These are phyloP conservation scores for Tetragonula clypearis DNA, from an alignment of 1,140 invertebrate genomes.

Conservation along the genomic window DNA sequence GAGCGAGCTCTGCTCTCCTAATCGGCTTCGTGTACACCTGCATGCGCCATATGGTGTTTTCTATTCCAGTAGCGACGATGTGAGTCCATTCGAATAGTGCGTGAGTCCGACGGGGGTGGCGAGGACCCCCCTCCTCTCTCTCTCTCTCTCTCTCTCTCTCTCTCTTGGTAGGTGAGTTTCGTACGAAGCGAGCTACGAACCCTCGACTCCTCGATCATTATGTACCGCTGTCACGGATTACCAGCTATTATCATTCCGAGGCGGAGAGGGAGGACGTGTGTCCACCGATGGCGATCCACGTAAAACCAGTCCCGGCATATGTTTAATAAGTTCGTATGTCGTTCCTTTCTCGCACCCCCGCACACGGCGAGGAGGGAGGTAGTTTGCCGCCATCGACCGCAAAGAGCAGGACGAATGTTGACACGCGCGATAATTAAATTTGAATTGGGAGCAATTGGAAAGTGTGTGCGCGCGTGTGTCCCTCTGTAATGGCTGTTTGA, in stretches of 20 bases:
- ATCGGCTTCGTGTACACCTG: conserved; percentile 80
- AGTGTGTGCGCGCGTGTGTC: conserved; percentile 10
- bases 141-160: no score
- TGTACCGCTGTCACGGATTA: conserved; percentile 74
- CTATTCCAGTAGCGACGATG: conserved; percentile 66
- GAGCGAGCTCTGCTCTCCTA: conserved; percentile 72
- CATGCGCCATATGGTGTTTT: conserved; percentile 81
- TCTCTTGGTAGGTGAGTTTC: conserved; percentile 61
- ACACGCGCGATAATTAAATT: conserved; percentile 66
- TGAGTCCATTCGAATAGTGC: conserved; percentile 51
- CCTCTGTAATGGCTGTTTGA: conserved; percentile 27
- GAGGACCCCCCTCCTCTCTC: conserved; percentile 57
- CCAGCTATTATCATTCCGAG: conserved; percentile 79
- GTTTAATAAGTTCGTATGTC: conserved; percentile 75
- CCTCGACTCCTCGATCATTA: conserved; percentile 63
- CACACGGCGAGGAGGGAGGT: not conserved
- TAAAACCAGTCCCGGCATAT: conserved; percentile 73
- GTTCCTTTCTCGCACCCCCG: conserved; percentile 27
- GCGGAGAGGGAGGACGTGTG: conserved; percentile 60
- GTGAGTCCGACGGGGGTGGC: conserved; percentile 24
- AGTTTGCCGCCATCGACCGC: not conserved
- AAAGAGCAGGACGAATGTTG: conserved; percentile 53
- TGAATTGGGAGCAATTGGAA: conserved; percentile 59
- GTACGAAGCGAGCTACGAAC: conserved; percentile 66
- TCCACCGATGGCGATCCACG: conserved; percentile 49